phyloP scores from a whole-genome alignment of 2,888 invertebrate genomes.

The Drosophila gaucha region DNA sequence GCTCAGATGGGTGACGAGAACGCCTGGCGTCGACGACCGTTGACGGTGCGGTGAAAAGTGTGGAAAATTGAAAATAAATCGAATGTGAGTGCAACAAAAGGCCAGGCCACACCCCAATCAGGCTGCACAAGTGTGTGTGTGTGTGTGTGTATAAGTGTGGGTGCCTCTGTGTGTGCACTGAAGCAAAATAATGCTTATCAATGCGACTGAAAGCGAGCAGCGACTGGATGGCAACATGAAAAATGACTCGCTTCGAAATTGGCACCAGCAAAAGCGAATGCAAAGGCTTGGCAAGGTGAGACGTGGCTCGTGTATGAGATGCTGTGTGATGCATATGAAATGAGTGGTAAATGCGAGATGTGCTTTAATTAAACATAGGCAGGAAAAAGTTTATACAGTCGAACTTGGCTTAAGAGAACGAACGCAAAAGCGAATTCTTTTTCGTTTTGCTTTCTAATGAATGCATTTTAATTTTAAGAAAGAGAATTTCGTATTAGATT shows the following conservation, averaged over 20 bases:
- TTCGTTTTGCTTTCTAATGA: too few relatives aligned
- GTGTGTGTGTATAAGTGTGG: slow-evolving; percentile 10
- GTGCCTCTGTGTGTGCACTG: slow-evolving; percentile 41
- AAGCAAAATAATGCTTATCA: slow-evolving; percentile 77
- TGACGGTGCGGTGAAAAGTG: slow-evolving; percentile 67
- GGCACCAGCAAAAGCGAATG: slow-evolving; percentile 29
- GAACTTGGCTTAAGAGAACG: neutral
- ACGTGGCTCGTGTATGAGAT: slow-evolving; percentile 3
- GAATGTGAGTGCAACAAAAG: slow-evolving; percentile 79
- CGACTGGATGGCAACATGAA: slow-evolving; percentile 56
- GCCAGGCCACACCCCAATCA: slow-evolving; percentile 32
- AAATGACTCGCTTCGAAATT: slow-evolving; percentile 60
- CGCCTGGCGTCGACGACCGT: slow-evolving; percentile 27
- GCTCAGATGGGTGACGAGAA: slow-evolving; percentile 41
- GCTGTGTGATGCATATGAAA: slow-evolving; percentile 58
- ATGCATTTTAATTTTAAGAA: too few relatives aligned
- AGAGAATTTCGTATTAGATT: too few relatives aligned
- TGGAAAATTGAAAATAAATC: slow-evolving; percentile 81
- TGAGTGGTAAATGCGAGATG: slow-evolving; percentile 63
- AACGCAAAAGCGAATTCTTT: too few relatives aligned
- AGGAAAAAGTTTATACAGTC: neutral
- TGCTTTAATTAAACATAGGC: slow-evolving; percentile 61
- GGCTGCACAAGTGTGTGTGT: neutral
- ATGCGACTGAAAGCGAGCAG: slow-evolving; percentile 43
- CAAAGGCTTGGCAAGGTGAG: slow-evolving; percentile 5